Evolutionary conservation across 2,888 invertebrate genomes (phyloP), one percentile per base, ranked within the genome.

Genomic region (Tineola bisselliella): DNA sequence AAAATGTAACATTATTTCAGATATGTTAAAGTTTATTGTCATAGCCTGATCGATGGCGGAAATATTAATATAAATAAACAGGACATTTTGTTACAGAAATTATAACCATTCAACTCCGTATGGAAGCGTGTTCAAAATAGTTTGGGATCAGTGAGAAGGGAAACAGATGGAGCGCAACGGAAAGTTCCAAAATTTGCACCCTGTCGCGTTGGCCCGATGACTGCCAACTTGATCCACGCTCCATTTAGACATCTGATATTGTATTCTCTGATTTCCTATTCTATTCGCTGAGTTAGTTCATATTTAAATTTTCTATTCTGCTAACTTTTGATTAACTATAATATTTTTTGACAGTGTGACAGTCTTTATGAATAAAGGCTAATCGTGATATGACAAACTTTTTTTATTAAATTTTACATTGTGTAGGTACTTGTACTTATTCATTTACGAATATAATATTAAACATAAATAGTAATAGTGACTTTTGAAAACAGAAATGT

Each of bases 111-210:
- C 58, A 59, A 64, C 63, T 63, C 62, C 62, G 62, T 61, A 63
- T 63, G 59, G 59, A 61, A 57, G 59, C 11, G 17, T 58, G 61
- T 60, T 63, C 62, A 64, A 63, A 71, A 71, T 74, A 73, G 75
- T 76, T 74, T 65, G 70, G 58, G 67, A 68, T 70, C 65, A 66
- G 66, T 17, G 58, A 31, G 33, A 58, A 58, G 58, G 1, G 58
- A 62, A 67, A 68, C 74, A 72, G 72, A 70, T 72, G 70, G 69
- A 63, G 58, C 62, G 63, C 59, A 62, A 64, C n/a, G n/a, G 30
- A 19, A 33, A 58, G n/a, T 58, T 58, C 33, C 58, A 13, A 15
- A 19, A 25, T 56, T 56, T 13, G 30, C 56, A 56, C 56, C 56
- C 48, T 43, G 38, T 10, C 38, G n/a, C n/a, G 38, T 38, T 10